Base-by-base conservation (phyloP, 1,140 invertebrate species). In the Arion vulgaris region DNA sequence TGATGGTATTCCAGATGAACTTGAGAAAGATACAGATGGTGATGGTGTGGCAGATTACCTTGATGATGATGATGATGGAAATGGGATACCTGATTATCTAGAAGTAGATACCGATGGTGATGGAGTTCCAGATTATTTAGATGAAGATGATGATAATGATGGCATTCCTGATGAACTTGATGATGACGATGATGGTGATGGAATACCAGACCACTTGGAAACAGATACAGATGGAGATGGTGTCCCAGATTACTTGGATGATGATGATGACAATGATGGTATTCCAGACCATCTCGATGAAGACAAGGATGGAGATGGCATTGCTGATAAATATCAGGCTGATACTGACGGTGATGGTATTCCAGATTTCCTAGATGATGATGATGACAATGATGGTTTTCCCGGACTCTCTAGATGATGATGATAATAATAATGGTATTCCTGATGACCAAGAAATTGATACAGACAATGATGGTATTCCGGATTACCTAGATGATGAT, bases 371-470 rank as follows among this genome's bases (percentile, higher is more conserved):
- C 75, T 84, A 34, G 86, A 89, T 68, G 84, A 88, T 62, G 89
- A 89, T 82, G 86, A 84, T 51, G 89, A 90, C 85, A 87, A 87
- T 51, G 88, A 90, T 86, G 89, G 90, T 0, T 90, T 91, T 81
- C 41, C 90, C 89, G 4, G 88, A 90, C 81, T 49, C 85, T 41
- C 82, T 86, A 51, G 88, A 90, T 81, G 85, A 84, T 78, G 87
- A 88, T 77, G 85, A 86, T 73, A 83, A 90, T 77, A 87, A 87
- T 39, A 87, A 91, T 80, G 91, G 91, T 23, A 89, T 91, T 38
- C 90, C 89, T 41, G 87, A 91, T 75, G 57, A 87, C 77, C 77
- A 85, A 39, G 88, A 91, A 26, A 81, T 88, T 39, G 88, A 91
- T 74, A 85, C 86, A 49, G 89, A 91, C 83, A 86, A 85, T 80